Percentiles rank a stretch among this genome's conserved stretches.
phyloP scores from a whole-genome alignment of 2,888 invertebrate genomes.

The Aproaerema taeniolella region DNA sequence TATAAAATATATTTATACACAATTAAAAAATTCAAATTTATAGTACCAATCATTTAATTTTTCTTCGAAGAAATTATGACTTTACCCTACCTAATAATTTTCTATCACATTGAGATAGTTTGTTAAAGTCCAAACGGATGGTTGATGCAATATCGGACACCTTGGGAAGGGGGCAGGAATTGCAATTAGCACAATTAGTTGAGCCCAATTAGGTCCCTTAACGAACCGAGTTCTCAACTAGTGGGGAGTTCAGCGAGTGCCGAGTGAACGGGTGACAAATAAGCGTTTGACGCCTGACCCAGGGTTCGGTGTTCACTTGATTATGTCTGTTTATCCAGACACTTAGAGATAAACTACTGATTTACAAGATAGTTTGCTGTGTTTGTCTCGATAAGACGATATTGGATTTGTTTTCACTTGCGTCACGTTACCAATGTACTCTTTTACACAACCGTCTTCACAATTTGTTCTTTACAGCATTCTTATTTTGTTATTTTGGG shows the following conservation, averaged over 20 bases:
- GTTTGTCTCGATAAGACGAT: conserved; percentile 3
- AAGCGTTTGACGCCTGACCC: conserved; percentile 57
- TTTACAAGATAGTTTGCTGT: neutral
- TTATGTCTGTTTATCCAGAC: conserved; percentile 39
- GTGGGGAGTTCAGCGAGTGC: conserved; percentile 54
- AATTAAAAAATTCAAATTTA: no score
- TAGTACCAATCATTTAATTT: no score
- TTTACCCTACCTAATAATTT: no score
- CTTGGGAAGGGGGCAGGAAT: conserved; percentile 58
- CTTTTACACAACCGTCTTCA: no score
- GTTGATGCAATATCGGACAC: conserved; percentile 38
- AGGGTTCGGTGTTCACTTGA: conserved; percentile 43
- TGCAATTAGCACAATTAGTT: conserved; percentile 67
- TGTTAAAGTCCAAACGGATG: no score
- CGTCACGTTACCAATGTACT: no score
- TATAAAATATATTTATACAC: no score
- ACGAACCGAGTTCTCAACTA: conserved; percentile 62
- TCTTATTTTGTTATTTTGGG: no score
- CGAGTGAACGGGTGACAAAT: conserved; percentile 65
- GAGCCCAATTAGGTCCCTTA: conserved; percentile 69
- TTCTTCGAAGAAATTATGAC: no score
- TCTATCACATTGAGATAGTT: no score
- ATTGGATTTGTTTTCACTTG: conserved; percentile 1
- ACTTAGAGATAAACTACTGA: conserved; percentile 13
- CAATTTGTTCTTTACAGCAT: no score